Evolutionary conservation across 2,888 invertebrate genomes (phyloP).

Genomic region (Euclidia mi): DNA sequence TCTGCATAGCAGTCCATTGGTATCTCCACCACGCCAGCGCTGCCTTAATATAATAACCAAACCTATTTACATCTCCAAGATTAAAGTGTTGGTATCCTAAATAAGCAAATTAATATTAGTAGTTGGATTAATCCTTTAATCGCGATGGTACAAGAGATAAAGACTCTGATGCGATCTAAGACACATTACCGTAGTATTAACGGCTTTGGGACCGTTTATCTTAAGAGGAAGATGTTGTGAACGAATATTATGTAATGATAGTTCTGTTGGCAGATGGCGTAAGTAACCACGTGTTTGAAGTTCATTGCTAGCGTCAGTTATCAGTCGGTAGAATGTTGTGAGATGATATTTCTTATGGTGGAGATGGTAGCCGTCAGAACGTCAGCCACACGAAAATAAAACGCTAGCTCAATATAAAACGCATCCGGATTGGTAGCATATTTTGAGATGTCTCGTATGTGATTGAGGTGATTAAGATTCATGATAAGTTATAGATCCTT

Average conservation of each 20-base stretch:
- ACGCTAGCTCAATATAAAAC: no score
- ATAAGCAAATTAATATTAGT: slow-evolving; percentile 26
- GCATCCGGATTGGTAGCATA: no score
- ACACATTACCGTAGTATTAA: slow-evolving; percentile 19
- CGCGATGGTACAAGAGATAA: slow-evolving; percentile 24
- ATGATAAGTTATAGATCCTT: no score
- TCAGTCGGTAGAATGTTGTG: neutral
- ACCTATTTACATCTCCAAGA: neutral
- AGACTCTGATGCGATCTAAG: slow-evolving; percentile 12
- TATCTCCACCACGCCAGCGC: no score
- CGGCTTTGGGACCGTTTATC: slow-evolving; percentile 21
- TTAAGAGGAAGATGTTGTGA: slow-evolving; percentile 16
- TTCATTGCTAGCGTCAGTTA: no score
- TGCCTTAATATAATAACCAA: no score
- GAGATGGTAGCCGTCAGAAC: no score
- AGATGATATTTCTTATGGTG: neutral
- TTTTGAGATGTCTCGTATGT: no score
- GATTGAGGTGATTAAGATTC: no score
- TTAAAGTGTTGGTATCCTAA: slow-evolving; percentile 19
- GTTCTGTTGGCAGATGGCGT: neutral
- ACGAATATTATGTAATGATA: slow-evolving; percentile 1
- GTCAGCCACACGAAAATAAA: no score
- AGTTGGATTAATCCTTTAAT: slow-evolving; percentile 28
- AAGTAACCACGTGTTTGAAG: neutral
- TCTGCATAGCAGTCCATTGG: no score